Base-by-base conservation (phyloP, 2,888 invertebrate species). In the Gisinianus flammeolus region DNA sequence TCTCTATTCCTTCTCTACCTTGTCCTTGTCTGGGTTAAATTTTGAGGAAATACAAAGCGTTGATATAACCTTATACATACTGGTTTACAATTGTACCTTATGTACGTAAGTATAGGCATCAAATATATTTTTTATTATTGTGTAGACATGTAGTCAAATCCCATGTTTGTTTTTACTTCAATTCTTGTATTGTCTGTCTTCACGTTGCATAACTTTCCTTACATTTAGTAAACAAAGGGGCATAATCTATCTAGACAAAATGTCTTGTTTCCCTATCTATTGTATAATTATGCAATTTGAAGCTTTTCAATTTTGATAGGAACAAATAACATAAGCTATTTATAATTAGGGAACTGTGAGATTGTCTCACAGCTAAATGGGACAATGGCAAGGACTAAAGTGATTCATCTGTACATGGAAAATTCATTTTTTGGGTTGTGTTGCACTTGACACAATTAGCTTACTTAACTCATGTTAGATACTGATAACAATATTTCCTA, bases 131-230 rank as follows among this genome's bases (percentile, higher is more conserved):
- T 44, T 16, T 44, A 6, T 44, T 16, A 35, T 12, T 35, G 35
- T 8, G 35, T 35, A n/a, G n/a, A n/a, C 12, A 35, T 35, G 5
- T 5, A 35, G 35, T 35, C 35, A 8, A 8, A 35, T 35, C 12
- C 12, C 5, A 12, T 35, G 35, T 35, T 5, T 35, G 5, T 35
- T 44, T 44, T 44, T 44, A 6, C 3, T 44, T 44, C 8, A 35
- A 35, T 35, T 44, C 8, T 58, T 58, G n/a, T 58, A 2, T 58
- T 58, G 22, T n/a, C 19, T 24, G 58, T 24, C 58, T 58, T 24
- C 58, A 58, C 58, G 58, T 58, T 58, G 58, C 58, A 58, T 58
- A 58, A 58, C n/a, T 58, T 58, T 58, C 24, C 58, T 58, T 19
- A 44, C 44, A 44, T 2, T 44, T 44, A 19, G 19, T 44, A 44